A percentile compares a stretch with the other conserved stretches of the same genome.
Evolutionary conservation across 1,140 invertebrate genomes (phyloP).

Genomic region (Teleopsis dalmanni): DNA sequence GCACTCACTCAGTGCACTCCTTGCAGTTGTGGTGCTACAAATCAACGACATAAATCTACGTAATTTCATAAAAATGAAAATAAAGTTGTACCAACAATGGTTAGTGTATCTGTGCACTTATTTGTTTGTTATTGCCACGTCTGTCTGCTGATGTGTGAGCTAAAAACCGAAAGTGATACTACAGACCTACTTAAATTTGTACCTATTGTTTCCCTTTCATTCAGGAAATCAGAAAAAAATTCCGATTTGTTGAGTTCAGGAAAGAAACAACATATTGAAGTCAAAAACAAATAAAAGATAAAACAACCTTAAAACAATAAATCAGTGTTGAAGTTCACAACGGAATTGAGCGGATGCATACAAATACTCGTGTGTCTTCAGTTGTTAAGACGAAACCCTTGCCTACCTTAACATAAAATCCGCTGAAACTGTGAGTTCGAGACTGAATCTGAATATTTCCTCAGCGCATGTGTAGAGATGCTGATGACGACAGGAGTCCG

Average conservation of each 20-base stretch:
- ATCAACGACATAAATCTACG: no score
- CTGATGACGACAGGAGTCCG: no score
- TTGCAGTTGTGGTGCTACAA: no score
- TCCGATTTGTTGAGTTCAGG: background rate
- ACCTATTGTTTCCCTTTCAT: slow-evolving; percentile 36
- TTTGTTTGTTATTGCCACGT: background rate
- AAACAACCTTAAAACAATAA: slow-evolving; percentile 23
- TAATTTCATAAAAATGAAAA: no score
- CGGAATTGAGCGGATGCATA: slow-evolving; percentile 7
- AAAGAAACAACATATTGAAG: background rate
- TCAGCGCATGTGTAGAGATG: no score
- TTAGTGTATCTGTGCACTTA: slow-evolving; percentile 2
- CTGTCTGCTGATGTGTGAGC: background rate
- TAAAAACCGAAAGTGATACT: slow-evolving; percentile 39
- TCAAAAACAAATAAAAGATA: slow-evolving; percentile 10
- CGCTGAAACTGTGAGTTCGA: slow-evolving; percentile 26
- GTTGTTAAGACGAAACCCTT: slow-evolving; percentile 18
- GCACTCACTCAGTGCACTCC: no score
- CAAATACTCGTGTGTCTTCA: slow-evolving; percentile 12
- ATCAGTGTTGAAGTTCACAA: slow-evolving; percentile 36
- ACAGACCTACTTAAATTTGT: slow-evolving; percentile 36
- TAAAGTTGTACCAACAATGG: no score
- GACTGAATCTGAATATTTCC: slow-evolving; percentile 11
- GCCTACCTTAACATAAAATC: slow-evolving; percentile 38
- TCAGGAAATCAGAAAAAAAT: slow-evolving; percentile 13